phyloP scores from a whole-genome alignment of 2,113 vertebrate species.

The Laterallus jamaicensis region DNA sequence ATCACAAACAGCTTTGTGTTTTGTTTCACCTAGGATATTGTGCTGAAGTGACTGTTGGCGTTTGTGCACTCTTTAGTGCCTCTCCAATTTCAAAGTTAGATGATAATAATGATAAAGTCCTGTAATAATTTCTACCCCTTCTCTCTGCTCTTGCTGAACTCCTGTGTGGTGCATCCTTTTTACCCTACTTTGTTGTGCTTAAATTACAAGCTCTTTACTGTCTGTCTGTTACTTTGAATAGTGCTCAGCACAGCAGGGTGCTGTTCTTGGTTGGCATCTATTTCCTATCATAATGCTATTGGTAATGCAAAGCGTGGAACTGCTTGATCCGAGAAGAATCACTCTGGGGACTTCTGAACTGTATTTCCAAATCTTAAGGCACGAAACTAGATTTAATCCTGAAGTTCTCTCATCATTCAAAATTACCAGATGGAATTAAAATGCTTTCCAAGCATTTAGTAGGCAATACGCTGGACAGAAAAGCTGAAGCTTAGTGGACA shows the following conservation, averaged over 20 bases:
- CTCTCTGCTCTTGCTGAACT: background rate
- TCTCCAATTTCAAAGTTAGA: background rate
- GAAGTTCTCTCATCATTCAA: background rate
- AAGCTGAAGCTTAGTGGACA: background rate
- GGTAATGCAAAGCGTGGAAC: background rate
- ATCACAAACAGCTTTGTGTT: background rate
- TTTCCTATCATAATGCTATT: background rate
- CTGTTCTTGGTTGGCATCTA: background rate
- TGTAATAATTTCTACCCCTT: background rate
- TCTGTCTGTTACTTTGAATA: background rate
- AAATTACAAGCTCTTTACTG: background rate
- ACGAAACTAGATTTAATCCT: background rate
- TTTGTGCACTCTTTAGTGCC: background rate
- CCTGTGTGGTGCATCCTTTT: background rate
- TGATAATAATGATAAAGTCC: background rate
- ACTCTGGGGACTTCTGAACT: background rate
- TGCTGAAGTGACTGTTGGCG: background rate
- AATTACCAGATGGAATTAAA: background rate
- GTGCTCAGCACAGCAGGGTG: background rate
- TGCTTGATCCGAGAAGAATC: background rate
- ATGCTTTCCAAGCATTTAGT: background rate
- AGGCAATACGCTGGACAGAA: background rate
- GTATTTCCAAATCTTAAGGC: background rate
- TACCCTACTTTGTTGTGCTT: background rate
- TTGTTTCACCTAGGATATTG: background rate